Conservation (phyloP, 2,113 vertebrate species). For the Megalops atlanticus region DNA sequence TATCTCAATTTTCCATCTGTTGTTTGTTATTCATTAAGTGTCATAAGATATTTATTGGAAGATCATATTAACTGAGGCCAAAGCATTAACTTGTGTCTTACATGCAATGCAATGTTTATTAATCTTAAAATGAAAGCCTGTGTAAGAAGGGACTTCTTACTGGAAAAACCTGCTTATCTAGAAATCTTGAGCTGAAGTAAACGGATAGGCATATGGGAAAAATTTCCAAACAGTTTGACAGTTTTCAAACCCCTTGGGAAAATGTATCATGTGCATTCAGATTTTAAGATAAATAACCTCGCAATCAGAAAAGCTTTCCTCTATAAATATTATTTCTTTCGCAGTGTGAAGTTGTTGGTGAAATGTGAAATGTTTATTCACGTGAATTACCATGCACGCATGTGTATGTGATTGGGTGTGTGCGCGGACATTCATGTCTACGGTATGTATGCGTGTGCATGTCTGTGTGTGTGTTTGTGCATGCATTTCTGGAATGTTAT, state of each 20-base stretch:
- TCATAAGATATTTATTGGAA: background rate
- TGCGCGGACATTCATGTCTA: too few relatives aligned
- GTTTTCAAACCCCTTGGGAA: too few relatives aligned
- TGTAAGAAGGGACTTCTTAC: background rate
- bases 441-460: slow-evolving; percentile 88
- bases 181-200: background rate
- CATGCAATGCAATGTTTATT: background rate
- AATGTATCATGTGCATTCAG: background rate
- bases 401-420: too few relatives aligned
- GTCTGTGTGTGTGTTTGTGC: slow-evolving; percentile 70
- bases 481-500: too few relatives aligned
- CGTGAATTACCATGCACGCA: too few relatives aligned
- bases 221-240: background rate
- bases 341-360: too few relatives aligned
- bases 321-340: too few relatives aligned
- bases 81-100: background rate
- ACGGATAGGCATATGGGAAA: background rate
- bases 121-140: background rate
- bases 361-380: too few relatives aligned
- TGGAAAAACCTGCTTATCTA: background rate
- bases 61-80: background rate
- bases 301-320: too few relatives aligned
- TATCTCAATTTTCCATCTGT: slow-evolving; percentile 21
- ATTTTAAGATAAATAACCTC: background rate
- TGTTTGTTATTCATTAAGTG: slow-evolving; percentile 8